These are phyloP conservation scores for Harmothoe impar DNA, from an alignment of 2,888 invertebrate species.

Conservation along the genomic window DNA sequence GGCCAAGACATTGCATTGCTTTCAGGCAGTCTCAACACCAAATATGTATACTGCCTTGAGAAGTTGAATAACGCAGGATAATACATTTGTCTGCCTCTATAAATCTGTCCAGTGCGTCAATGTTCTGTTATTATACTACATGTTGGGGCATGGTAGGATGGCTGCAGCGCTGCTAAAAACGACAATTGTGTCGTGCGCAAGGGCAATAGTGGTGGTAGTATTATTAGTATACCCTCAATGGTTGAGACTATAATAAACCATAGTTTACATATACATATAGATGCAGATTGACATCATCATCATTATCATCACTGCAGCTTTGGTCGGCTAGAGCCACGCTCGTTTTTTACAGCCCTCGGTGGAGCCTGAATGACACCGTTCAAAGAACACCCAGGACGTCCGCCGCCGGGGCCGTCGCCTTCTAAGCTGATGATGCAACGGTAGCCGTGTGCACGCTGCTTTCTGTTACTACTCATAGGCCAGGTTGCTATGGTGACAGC, in stretches of 20 bases:
- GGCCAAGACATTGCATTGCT: constrained; percentile 17
- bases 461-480: constrained; percentile 24
- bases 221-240: background rate
- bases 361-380: background rate
- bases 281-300: constrained; percentile 4
- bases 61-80: background rate
- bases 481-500: background rate
- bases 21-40: background rate
- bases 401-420: background rate
- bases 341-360: background rate
- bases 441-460: background rate
- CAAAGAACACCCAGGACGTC: background rate
- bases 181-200: background rate
- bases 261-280: background rate
- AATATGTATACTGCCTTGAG: constrained; percentile 18
- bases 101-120: background rate
- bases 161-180: background rate
- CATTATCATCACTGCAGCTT: constrained; percentile 38
- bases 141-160: background rate
- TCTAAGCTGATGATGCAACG: constrained; percentile 20
- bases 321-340: constrained; percentile 36
- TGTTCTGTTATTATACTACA: constrained; percentile 3
- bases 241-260: background rate
- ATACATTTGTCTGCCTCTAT: background rate
- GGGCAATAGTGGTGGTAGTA: too few relatives aligned